Base-by-base conservation (phyloP, 2,888 invertebrate genomes). In the Temnothorax rugatulus region DNA sequence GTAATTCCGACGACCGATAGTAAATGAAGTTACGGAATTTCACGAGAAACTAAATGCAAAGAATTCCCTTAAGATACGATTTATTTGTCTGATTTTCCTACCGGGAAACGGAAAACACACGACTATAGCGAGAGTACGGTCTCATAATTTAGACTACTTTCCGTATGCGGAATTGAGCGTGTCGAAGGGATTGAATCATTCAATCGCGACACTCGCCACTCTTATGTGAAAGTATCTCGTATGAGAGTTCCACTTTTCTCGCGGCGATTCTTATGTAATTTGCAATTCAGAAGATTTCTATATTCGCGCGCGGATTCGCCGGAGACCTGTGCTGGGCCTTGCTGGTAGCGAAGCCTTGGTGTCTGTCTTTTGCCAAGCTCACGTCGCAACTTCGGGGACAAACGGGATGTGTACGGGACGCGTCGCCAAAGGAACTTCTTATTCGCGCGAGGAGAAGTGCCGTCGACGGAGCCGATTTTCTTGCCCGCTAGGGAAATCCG, bases 401-500 rank as follows among this genome's bases (percentile, higher is more conserved):
- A 89, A 84, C 88, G 85, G 61, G 71, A 84, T 47, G 69, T 88
- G 83, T 82, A 86, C 76, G 81, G 54, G 90, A 83, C 84, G 82
- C 86, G 74, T 82, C 75, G 86, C 87, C 85, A 89, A 87, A 91
- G 87, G 84, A 76, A 83, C 84, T 83, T 91, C 89, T 90, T 90
- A 91, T 91, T 91, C 89, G 89, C 88, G 86, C 90, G 89, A 87
- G 85, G 90, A 90, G 90, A 91, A 89, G 89, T 84, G 86, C 87
- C 89, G 86, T 91, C 90, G 89, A 89, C 90, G 88, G 85, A 83
- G 71, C 86, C 82, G 88, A 69, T 88, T 87, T 84, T 82, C 83
- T 88, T 90, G 92, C 91, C 90, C 93, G 92, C 92, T 92, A 91
- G 93, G 93, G 93, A 93, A 93, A 93, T 93, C 93, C 92, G 92